Conservation (phyloP, 1,140 invertebrate genomes). For the Formica exsecta region DNA sequence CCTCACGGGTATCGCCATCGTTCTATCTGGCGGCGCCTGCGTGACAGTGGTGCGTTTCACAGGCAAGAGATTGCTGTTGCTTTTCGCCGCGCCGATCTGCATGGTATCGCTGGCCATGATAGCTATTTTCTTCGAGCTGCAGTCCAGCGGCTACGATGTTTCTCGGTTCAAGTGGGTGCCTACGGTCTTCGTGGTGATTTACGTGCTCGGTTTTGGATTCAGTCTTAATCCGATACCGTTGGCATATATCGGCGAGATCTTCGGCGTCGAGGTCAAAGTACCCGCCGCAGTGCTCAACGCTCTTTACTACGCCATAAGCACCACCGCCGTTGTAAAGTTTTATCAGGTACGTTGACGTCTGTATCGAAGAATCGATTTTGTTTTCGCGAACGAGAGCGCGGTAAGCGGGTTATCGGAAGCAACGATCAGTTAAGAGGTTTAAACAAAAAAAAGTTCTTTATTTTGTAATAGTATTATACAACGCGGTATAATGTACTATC, state of each 20-base stretch:
- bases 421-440: constrained; percentile 57
- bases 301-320: constrained; percentile 82
- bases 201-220: constrained; percentile 82
- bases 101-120: constrained; percentile 88
- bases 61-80: constrained; percentile 91
- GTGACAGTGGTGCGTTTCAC: constrained; percentile 91
- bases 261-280: constrained; percentile 85
- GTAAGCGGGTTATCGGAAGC: constrained; percentile 48
- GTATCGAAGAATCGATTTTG: constrained; percentile 48
- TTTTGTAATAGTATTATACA: constrained; percentile 49
- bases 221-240: constrained; percentile 84
- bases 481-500: constrained; percentile 12
- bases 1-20: constrained; percentile 93
- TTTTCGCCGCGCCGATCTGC: constrained; percentile 90
- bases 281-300: constrained; percentile 83
- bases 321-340: constrained; percentile 81
- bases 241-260: constrained; percentile 85
- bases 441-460: constrained; percentile 47
- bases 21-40: constrained; percentile 90
- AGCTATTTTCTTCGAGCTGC: constrained; percentile 89
- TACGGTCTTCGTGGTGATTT: constrained; percentile 80
- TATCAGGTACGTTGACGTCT: constrained; percentile 82
- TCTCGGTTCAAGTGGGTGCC: constrained; percentile 79
- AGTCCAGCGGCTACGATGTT: constrained; percentile 84
- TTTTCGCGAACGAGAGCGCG: constrained; percentile 36